Evolutionary conservation across 2,113 vertebrate species (phyloP).

Genomic region (Motacilla alba): DNA sequence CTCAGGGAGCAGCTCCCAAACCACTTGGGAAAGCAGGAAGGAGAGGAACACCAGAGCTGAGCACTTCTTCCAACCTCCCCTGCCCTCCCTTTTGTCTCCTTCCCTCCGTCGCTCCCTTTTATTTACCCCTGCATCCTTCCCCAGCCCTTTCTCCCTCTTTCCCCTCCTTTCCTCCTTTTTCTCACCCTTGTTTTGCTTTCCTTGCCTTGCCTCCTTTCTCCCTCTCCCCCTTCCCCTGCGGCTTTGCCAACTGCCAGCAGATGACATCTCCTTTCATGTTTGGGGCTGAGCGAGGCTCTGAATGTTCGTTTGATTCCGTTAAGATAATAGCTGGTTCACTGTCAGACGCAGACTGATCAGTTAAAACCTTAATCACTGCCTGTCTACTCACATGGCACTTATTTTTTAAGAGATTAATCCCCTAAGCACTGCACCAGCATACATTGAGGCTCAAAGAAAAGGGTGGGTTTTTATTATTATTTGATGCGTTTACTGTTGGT

Average conservation of each 20-base stretch:
- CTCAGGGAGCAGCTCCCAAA: not conserved
- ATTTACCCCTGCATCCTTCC: not conserved
- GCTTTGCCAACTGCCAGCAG: conserved; percentile 96
- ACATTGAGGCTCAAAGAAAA: conserved; percentile 73
- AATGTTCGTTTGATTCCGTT: conserved; percentile 99
- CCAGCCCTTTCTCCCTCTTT: not conserved
- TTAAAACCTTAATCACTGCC: conserved; percentile 99
- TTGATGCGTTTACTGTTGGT: conserved; percentile 38
- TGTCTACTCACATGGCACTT: conserved; percentile 97
- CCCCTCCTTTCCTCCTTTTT: not conserved
- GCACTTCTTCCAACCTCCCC: not conserved
- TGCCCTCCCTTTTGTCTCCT: not conserved
- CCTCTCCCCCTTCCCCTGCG: conserved; percentile 78
- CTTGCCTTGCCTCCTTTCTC: conserved; percentile 61
- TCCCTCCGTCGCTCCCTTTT: not conserved
- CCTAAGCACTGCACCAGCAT: conserved; percentile 82
- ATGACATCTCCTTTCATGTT: conserved; percentile 99
- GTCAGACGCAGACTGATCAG: conserved; percentile 99
- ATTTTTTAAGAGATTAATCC: conserved; percentile 90
- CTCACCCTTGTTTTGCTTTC: conserved; percentile 46
- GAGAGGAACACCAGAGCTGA: not conserved
- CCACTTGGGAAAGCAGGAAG: not conserved
- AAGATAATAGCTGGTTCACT: conserved; percentile 99
- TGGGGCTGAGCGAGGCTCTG: conserved; percentile 94
- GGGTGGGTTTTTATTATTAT: conserved; percentile 54